Base-by-base conservation (phyloP, 2,113 vertebrate species). In the Rhynchomys soricoides region DNA sequence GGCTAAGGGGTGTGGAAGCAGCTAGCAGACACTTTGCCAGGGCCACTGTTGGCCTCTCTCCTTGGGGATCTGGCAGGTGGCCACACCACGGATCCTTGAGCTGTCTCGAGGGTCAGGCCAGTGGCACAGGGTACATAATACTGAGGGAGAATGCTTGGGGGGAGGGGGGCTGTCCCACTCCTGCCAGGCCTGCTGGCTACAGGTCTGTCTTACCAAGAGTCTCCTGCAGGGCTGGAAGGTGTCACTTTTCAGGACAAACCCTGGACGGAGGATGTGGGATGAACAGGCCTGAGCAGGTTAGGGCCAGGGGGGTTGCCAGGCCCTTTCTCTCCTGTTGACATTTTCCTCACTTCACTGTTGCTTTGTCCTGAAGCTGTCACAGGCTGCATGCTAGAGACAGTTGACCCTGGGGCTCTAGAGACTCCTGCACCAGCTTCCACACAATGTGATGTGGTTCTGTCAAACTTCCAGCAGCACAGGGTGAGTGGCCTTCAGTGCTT, bases 81-180 rank as follows among this genome's bases (percentile, higher is more conserved):
- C 71, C 43, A 85, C 0, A 2, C 70, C 74, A 37, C 79, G 96
- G 97, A 98, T 97, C 97, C 97, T 91, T 96, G 97, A 96, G 96
- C 92, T 88, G 79, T 81, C 74, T 75, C 50, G 70, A 37, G 86
- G 68, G 55, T 64, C 0, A 29, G 81, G 86, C 73, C 1, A 0
- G 91, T 70, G 86, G 81, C 62, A 6, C n/a, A 22, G 89, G 78
- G 22, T 4, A 16, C 91, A 71, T 97, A 98, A 98, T 96, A 97
- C 97, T 97, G 97, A 96, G 57, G 1, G 94, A 94, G 50, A 55
- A n/a, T 3, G 75, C 82, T 85, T 73, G 52, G 1, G 34, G 57
- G 48, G 29, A 52, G 1, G 34, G 57, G 48, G 29, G 73, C 48
- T 48, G 74, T 37, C 0, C 4, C 66, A 40, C 57, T 70, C 43